Evolutionary conservation across 2,888 invertebrate genomes (phyloP).

Genomic region (Rhyacophila evoluta): DNA sequence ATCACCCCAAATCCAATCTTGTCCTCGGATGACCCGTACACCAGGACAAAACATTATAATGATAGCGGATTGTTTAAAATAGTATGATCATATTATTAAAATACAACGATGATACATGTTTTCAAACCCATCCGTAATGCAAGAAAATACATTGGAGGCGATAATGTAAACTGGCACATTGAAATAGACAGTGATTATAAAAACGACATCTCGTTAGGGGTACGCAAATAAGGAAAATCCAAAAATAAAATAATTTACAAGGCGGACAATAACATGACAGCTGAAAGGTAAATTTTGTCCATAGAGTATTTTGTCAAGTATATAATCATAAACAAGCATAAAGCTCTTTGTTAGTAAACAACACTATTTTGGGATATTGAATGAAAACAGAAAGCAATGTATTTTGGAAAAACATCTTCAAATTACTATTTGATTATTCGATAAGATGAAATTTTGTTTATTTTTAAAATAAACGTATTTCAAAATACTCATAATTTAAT

Average conservation of each 20-base stretch:
- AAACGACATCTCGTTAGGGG: not conserved
- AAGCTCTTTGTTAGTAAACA: no score
- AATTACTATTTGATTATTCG: no score
- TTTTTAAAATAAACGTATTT: no score
- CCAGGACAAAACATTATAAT: conserved; percentile 74
- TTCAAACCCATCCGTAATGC: not conserved
- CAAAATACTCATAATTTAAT: no score
- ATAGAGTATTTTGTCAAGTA: no score
- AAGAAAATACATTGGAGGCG: not conserved
- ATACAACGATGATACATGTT: conserved; percentile 21
- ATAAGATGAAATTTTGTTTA: no score
- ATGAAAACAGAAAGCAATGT: no score
- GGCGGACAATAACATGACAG: conserved; percentile 27
- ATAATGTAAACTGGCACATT: not conserved
- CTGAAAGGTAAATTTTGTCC: conserved; percentile 12
- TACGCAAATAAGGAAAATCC: conserved; percentile 18
- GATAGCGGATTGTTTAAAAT: not conserved
- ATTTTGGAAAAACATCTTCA: no score
- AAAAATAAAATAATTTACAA: conserved; percentile 3
- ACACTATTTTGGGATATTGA: no score
- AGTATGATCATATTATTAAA: not conserved
- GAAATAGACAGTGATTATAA: not conserved
- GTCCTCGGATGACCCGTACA: conserved; percentile 81
- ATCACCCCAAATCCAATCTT: conserved; percentile 86
- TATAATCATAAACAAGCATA: no score